A percentile compares a stretch with the other conserved stretches of the same genome.
Conservation (phyloP, 2,113 vertebrate genomes). For the Leptobrachium ailaonicum region DNA sequence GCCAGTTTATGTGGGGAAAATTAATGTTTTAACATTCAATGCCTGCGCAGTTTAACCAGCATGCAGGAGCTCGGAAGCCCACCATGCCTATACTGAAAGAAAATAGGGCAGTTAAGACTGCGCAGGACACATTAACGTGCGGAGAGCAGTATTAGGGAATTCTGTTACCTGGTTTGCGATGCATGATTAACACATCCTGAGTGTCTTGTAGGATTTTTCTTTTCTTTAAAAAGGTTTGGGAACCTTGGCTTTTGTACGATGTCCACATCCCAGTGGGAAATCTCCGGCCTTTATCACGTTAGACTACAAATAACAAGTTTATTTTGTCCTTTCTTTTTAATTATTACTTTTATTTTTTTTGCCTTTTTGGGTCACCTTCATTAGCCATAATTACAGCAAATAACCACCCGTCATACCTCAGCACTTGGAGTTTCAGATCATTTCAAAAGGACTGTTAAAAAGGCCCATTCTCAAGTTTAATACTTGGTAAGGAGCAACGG, state of each 20-base stretch:
- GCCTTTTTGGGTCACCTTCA: background rate
- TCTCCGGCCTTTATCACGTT: slow-evolving; percentile 45
- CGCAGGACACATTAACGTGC: slow-evolving; percentile 31
- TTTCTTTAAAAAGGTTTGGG: slow-evolving; percentile 85
- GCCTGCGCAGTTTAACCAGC: slow-evolving; percentile 15
- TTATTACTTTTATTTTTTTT: background rate
- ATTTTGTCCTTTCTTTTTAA: slow-evolving; percentile 23
- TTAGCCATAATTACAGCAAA: slow-evolving; percentile 16
- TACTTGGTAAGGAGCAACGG: background rate
- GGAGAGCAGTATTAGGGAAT: slow-evolving; percentile 47
- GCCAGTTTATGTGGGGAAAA: slow-evolving; percentile 37
- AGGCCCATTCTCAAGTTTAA: background rate
- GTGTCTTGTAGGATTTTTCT: slow-evolving; percentile 93
- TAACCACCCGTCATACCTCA: slow-evolving; percentile 15
- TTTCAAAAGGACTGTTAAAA: background rate
- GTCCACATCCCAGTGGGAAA: slow-evolving; percentile 46
- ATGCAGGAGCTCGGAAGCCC: background rate
- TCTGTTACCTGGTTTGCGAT: slow-evolving; percentile 94
- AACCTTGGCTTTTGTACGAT: slow-evolving; percentile 47
- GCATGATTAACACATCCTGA: slow-evolving; percentile 98
- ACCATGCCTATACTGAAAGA: background rate
- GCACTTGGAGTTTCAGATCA: background rate
- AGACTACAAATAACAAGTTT: slow-evolving; percentile 46
- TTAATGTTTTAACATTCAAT: slow-evolving; percentile 25
- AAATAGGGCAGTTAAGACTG: slow-evolving; percentile 2